Evolutionary conservation across 53 echinoderm and acorn worm genomes (phyloP).

Genomic region (Henricia sp.): DNA sequence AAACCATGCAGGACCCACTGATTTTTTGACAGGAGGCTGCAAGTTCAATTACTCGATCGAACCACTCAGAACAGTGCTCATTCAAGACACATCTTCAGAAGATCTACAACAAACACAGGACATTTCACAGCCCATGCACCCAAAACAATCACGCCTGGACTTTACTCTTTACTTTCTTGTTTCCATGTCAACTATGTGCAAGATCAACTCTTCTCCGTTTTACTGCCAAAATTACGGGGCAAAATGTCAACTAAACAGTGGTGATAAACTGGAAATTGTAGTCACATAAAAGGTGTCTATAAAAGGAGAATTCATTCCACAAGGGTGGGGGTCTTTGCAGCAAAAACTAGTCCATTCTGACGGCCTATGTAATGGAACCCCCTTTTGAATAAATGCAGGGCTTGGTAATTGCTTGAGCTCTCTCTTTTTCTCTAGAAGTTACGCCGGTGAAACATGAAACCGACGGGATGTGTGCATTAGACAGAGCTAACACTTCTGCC

Average conservation of each 20-base stretch:
- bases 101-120: no score
- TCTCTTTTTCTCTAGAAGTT: no score
- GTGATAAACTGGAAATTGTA: constrained; percentile 40
- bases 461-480: constrained; percentile 44
- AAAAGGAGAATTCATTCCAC: neutral
- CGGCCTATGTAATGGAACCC: constrained; percentile 23
- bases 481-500: constrained; percentile 50
- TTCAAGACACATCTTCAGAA: no score
- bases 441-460: constrained; percentile 56
- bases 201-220: constrained; percentile 25
- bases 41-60: no score
- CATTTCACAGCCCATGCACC: no score
- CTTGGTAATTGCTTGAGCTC: constrained; percentile 49
- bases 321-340: neutral
- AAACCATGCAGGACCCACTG: no score
- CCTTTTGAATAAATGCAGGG: constrained; percentile 56
- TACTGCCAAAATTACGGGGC: constrained; percentile 25
- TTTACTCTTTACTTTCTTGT: constrained; percentile 13
- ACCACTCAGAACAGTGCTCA: no score
- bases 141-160: no score
- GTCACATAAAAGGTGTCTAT: no score
- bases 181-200: constrained; percentile 5
- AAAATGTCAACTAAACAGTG: constrained; percentile 26
- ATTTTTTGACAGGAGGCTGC: no score
- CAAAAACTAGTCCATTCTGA: neutral